A percentile compares a stretch with the other conserved stretches of the same genome.
Evolutionary conservation across 2,888 invertebrate species (phyloP).

Genomic region (Caradrina kadenii): DNA sequence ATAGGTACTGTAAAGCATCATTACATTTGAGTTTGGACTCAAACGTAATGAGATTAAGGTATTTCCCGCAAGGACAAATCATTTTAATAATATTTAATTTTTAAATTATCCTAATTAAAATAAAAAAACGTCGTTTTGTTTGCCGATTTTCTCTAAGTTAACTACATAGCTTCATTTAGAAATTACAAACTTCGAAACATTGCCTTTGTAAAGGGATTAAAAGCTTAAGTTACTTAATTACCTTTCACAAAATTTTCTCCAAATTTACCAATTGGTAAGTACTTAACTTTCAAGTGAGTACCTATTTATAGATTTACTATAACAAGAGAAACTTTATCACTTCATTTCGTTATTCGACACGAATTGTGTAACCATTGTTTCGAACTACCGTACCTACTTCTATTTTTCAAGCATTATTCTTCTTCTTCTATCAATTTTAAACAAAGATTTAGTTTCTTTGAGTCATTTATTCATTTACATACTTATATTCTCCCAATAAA

Average conservation of each 20-base stretch:
- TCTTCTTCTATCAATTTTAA: too few species aligned
- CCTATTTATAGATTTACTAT: slow-evolving; percentile 11
- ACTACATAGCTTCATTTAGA: slow-evolving; percentile 66
- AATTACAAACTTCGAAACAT: slow-evolving; percentile 71
- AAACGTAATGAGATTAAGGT: slow-evolving; percentile 45
- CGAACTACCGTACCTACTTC: too few species aligned
- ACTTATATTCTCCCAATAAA: too few species aligned
- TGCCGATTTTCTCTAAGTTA: slow-evolving; percentile 42
- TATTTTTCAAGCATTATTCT: too few species aligned
- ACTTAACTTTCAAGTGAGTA: slow-evolving; percentile 26
- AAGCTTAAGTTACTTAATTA: slow-evolving; percentile 73
- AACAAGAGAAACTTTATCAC: not conserved
- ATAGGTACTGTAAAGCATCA: not conserved
- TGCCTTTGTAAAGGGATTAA: slow-evolving; percentile 71
- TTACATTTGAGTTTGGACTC: slow-evolving; percentile 15
- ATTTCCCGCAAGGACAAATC: slow-evolving; percentile 27
- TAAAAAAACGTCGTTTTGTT: slow-evolving; percentile 25
- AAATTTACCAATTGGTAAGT: slow-evolving; percentile 57
- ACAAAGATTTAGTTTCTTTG: too few species aligned
- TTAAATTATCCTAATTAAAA: slow-evolving; percentile 21
- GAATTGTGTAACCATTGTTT: slow-evolving; percentile 1
- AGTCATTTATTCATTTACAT: too few species aligned
- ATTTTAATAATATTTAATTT: slow-evolving; percentile 22
- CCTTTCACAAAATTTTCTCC: slow-evolving; percentile 67
- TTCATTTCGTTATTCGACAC: not conserved